Evolutionary conservation across 92 coral and sea anemone genomes (phyloP).

Genomic region (Phenganax stokvisi): DNA sequence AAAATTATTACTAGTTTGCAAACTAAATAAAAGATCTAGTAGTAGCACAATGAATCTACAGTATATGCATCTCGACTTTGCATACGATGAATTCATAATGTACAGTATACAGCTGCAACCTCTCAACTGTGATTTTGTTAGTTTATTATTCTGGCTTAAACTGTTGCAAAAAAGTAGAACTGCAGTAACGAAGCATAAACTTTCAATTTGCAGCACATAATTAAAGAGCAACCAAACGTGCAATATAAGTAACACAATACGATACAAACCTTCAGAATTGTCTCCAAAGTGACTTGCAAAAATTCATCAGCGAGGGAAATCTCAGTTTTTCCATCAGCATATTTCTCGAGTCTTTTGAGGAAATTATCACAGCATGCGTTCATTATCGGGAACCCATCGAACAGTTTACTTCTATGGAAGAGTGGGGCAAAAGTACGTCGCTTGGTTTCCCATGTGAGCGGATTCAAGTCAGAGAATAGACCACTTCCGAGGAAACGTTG

Average conservation of each 20-base stretch:
- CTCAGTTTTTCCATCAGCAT: conserved; percentile 71
- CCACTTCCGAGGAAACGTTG: conserved; percentile 74
- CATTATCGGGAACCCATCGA: conserved; percentile 48
- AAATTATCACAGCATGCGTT: conserved; percentile 68
- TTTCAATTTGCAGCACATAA: background rate
- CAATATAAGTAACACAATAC: too few relatives aligned
- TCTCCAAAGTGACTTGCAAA: conserved; percentile 61
- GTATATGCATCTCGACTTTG: too few relatives aligned
- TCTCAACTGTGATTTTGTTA: too few relatives aligned
- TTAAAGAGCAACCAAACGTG: too few relatives aligned
- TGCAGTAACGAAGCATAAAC: background rate
- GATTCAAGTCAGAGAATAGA: conserved; percentile 62
- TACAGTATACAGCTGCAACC: too few relatives aligned
- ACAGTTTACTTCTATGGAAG: conserved; percentile 53
- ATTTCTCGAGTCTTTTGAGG: conserved; percentile 53
- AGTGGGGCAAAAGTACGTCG: conserved; percentile 58
- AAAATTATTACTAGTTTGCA: too few relatives aligned
- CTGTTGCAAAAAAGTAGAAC: too few relatives aligned
- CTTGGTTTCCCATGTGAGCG: conserved; percentile 59
- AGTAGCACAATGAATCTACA: too few relatives aligned
- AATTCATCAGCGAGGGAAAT: conserved; percentile 83
- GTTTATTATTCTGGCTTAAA: too few relatives aligned
- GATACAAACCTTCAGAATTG: conserved; percentile 63
- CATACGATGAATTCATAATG: too few relatives aligned
- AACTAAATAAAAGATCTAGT: too few relatives aligned